Percentiles rank a stretch among this genome's conserved stretches.
These are phyloP conservation scores for Cygnus buccinator DNA, from an alignment of 2,113 vertebrate species.

Conservation along the genomic window DNA sequence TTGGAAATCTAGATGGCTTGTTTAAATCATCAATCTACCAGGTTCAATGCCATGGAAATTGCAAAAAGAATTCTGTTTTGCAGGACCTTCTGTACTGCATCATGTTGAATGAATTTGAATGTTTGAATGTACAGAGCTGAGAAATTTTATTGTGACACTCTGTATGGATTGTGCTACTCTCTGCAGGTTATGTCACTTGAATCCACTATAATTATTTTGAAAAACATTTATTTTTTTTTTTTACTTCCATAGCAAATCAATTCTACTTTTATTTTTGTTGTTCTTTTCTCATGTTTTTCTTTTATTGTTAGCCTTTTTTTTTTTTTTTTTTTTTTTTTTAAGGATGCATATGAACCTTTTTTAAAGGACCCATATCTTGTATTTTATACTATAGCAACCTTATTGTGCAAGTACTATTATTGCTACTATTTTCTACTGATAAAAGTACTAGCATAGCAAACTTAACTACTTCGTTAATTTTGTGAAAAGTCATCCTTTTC, in stretches of 20 bases:
- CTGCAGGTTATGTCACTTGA: background rate
- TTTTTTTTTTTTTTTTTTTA: background rate
- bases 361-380: background rate
- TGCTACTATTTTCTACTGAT: background rate
- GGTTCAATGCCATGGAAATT: slow-evolving; percentile 75
- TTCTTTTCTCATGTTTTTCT: background rate
- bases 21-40: slow-evolving; percentile 82
- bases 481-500: background rate
- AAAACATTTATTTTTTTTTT: background rate
- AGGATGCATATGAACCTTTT: background rate
- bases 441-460: background rate
- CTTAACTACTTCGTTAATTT: background rate
- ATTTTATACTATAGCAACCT: background rate
- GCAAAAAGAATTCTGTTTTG: slow-evolving; percentile 29
- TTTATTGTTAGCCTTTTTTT: background rate
- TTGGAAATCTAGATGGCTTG: slow-evolving; percentile 81
- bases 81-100: background rate
- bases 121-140: background rate
- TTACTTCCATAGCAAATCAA: background rate
- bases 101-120: slow-evolving; percentile 20
- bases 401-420: background rate
- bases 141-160: slow-evolving; percentile 20
- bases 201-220: background rate
- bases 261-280: background rate
- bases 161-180: background rate